Conservation (phyloP, 1,140 invertebrate species). For the Magallana gigas region DNA sequence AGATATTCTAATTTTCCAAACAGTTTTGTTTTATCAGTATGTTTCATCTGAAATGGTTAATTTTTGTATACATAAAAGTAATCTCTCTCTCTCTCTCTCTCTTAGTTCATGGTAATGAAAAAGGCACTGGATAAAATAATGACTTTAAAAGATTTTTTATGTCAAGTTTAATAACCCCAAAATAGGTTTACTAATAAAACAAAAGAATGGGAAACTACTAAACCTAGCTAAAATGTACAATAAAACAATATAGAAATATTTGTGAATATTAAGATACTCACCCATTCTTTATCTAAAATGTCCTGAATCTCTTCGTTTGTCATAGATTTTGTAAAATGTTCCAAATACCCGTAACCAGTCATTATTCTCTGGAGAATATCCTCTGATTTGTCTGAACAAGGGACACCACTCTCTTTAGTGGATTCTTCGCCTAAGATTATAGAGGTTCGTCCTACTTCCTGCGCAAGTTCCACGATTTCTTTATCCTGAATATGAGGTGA, state of each 20-base stretch:
- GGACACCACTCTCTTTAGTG: not conserved
- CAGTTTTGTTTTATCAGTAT: not conserved
- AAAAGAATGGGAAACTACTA: too few species aligned
- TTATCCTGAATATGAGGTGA: not conserved
- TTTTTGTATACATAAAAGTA: not conserved
- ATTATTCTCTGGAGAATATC: not conserved
- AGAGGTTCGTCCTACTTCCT: not conserved
- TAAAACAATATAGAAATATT: too few species aligned
- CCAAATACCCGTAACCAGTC: not conserved
- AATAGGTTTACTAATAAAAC: too few species aligned
- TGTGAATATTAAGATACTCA: not conserved
- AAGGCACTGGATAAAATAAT: too few species aligned
- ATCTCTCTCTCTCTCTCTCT: too few species aligned
- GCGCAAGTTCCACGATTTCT: not conserved
- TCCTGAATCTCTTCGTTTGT: conserved; percentile 18
- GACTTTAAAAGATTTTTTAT: too few species aligned
- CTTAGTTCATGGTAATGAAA: too few species aligned
- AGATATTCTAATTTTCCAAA: conserved; percentile 13
- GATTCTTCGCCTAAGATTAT: not conserved
- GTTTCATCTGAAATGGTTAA: conserved; percentile 1
- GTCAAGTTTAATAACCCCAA: too few species aligned
- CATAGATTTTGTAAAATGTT: conserved; percentile 8
- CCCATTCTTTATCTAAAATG: not conserved
- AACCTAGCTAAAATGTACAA: too few species aligned
- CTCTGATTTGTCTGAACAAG: not conserved